Conservation (phyloP, 2,888 invertebrate species). For the Tetragonula carbonaria region DNA sequence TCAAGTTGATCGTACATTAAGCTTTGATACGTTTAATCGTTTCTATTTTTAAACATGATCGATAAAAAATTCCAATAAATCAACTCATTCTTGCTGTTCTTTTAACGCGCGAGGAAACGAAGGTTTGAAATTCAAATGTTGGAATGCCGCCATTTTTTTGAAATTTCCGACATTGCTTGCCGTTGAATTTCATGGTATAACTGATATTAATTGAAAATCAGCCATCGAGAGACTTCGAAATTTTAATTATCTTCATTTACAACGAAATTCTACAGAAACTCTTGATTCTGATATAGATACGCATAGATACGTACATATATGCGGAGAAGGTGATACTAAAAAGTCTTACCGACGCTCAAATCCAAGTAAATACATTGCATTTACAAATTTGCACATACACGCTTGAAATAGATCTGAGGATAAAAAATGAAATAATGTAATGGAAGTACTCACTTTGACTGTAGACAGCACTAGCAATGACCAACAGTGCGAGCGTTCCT, state of each 20-base stretch:
- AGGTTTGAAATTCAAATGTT: neutral
- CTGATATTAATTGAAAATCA: neutral
- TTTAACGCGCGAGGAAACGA: no score
- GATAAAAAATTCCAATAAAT: no score
- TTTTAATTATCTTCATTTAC: neutral
- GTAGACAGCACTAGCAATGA: conserved; percentile 49
- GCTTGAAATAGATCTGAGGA: neutral
- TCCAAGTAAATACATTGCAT: no score
- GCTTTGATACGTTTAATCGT: no score
- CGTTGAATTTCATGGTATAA: neutral
- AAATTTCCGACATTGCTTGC: neutral
- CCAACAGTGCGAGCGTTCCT: conserved; percentile 46
- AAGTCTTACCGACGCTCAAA: no score
- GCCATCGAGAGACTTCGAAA: neutral
- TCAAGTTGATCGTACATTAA: no score
- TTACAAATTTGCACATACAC: neutral
- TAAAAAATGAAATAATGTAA: neutral
- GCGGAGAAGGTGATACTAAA: no score
- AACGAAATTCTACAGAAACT: neutral
- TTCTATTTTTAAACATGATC: no score
- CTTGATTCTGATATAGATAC: neutral
- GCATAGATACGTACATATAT: no score
- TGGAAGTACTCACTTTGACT: conserved; percentile 61
- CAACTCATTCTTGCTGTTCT: no score
- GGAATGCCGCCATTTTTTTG: no score